Evolutionary conservation across 2,797 vertebrate genomes (phyloP).

Genomic region (Austrolebias charrua): DNA sequence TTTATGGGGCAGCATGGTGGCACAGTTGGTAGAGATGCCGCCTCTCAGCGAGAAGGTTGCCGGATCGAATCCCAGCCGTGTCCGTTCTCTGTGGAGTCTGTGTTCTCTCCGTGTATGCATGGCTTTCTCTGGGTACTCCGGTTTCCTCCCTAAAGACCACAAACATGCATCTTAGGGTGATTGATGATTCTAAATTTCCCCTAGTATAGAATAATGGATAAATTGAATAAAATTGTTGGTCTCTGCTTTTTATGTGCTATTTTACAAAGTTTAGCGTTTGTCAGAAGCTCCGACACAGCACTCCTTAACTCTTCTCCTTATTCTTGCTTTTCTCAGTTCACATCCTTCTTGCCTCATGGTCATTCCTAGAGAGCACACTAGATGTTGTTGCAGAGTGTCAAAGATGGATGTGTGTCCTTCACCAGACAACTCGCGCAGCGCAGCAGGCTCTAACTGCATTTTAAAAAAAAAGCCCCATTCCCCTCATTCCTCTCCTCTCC

Average conservation of each 20-base stretch:
- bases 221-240: no score
- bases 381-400: constrained; percentile 24
- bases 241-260: background rate
- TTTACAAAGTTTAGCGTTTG: background rate
- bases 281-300: background rate
- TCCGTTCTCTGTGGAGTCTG: no score
- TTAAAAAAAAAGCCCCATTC: constrained; percentile 25
- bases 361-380: constrained; percentile 29
- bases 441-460: constrained; percentile 36
- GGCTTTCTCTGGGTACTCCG: no score
- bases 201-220: no score
- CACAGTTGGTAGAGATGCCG: no score
- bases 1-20: no score
- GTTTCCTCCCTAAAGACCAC: no score
- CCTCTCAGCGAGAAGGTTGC: no score
- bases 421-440: constrained; percentile 33
- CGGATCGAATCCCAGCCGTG: no score
- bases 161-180: no score
- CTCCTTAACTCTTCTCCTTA: background rate
- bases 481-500: constrained; percentile 19
- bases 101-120: no score
- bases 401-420: constrained; percentile 32
- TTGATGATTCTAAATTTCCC: no score
- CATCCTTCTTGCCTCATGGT: background rate
- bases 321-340: background rate